Evolutionary conservation across 1,140 invertebrate genomes (phyloP), one percentile per base, ranked within the genome.

Genomic region (Sinella curviseta): DNA sequence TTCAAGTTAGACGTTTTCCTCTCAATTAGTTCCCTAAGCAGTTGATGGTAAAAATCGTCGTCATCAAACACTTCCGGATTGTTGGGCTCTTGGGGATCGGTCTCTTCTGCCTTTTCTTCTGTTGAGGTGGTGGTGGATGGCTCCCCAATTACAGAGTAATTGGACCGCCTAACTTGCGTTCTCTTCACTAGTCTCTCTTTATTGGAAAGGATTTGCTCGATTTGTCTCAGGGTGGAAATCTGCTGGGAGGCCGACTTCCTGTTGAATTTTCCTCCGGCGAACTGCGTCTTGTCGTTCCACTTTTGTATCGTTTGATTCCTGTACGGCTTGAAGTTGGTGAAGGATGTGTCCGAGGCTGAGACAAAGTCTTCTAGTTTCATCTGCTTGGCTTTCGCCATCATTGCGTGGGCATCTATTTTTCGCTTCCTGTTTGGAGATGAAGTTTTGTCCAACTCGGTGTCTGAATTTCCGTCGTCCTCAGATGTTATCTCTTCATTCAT

Each of bases 11-110:
- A 89, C 8, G 94, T 93, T 88, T 97, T 97, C 75, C 92, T 92
- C 86, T 98, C 95, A 82, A 99, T 97, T 20, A 98, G 88, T 85
- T 98, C 96, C 79, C 95, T 88, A 31, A 99, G 87, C 28, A 98
- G 86, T 85, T 96, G 94, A 87, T 98, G 95, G 88, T 99, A 99
- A 86, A 98, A 99, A 86, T 99, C 97, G 86, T 93, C 93, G 86
- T 99, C 97, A 86, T 99, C 96, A 88, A 95, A 99, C 85, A 98
- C 94, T 88, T 99, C 94, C 39, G 8, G 8, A 48, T 48, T 48
- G 8, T 12, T 8, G 20, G 39, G 39, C 20, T 48, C 8, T 48
- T n/a, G n/a, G 0, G 87, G 79, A 86, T 95, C 92, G 82, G 92
- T 91, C 82, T 93, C 91, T 84, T 92, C 90, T 24, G 83, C 78